Conservation (phyloP, 2,888 invertebrate species). For the Blera fallax region DNA sequence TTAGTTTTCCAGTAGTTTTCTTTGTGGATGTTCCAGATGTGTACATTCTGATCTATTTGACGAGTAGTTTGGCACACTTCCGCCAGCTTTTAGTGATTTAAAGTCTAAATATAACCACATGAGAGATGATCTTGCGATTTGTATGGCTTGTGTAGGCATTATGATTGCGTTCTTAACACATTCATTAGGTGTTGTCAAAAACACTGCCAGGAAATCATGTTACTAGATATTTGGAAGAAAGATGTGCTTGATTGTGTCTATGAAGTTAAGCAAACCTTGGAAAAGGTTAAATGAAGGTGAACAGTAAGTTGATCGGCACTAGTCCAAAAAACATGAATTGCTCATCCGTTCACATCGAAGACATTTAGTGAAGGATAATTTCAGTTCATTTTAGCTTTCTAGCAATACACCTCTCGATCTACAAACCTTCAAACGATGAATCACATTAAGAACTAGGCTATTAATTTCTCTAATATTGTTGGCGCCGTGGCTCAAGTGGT, state of each 20-base stretch:
- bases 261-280: not conserved
- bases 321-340: too few species aligned
- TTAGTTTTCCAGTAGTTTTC: conserved; percentile 53
- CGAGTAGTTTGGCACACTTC: conserved; percentile 43
- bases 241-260: not conserved
- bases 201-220: not conserved
- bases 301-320: too few species aligned
- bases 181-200: conserved; percentile 1
- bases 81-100: conserved; percentile 36
- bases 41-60: conserved; percentile 9
- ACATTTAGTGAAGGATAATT: too few species aligned
- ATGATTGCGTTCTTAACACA: conserved; percentile 15
- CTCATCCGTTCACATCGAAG: too few species aligned
- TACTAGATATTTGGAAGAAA: not conserved
- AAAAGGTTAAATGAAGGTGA: too few species aligned
- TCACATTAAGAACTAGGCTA: too few species aligned
- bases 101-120: conserved; percentile 43
- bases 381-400: too few species aligned
- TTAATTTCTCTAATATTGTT: too few species aligned
- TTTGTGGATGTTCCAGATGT: conserved; percentile 39
- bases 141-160: not conserved
- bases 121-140: conserved; percentile 4
- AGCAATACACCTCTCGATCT: too few species aligned
- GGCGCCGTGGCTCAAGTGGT: too few species aligned
- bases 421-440: too few species aligned